Evolutionary conservation across 2,113 vertebrate genomes (phyloP), one percentile per base, ranked within the genome.

Genomic region (Chloebia gouldiae): DNA sequence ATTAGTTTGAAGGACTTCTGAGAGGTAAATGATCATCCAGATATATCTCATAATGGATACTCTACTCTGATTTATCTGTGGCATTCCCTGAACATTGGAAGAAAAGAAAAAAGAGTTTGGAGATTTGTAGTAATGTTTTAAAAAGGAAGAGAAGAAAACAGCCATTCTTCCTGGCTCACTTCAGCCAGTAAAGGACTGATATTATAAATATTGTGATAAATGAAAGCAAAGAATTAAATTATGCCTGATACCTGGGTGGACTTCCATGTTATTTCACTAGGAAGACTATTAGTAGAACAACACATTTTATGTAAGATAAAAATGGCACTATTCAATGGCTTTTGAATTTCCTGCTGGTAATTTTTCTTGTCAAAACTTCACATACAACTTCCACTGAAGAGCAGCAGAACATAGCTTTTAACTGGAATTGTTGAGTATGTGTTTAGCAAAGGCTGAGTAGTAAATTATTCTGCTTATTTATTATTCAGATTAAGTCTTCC

Each of bases 401-500:
- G 51, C 53, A 91, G 37, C 35, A 95, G 53, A 82, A 78, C 0
- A 3, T 33, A 68, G 59, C 60, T 95, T 91, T 92, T 78, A 83
- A 78, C 47, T 71, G 66, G 66, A 88, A 86, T 50, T 66, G 60
- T 86, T 80, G 45, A 69, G 42, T 59, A 22, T 69, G 10, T 81
- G n/a, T 96, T 96, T 90, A 80, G 64, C 60, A 90, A 94, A 80
- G 39, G 20, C 21, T 33, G 51, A 90, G 24, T 17, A 79, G 39
- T 57, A 93, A 95, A 95, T 95, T 96, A 92, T 91, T 93, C 57
- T 76, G 60, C 61, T 85, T 84, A 72, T 91, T 97, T 94, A 88
- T 91, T 89, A 91, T 95, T 90, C 86, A 86, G 64, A 83, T 93
- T 81, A 92, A 86, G 75, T 69, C 90, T 86, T 91, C 44, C 57